These are phyloP conservation scores for Sphenopsis melanotis DNA, from an alignment of 2,797 vertebrate genomes.

Conservation along the genomic window DNA sequence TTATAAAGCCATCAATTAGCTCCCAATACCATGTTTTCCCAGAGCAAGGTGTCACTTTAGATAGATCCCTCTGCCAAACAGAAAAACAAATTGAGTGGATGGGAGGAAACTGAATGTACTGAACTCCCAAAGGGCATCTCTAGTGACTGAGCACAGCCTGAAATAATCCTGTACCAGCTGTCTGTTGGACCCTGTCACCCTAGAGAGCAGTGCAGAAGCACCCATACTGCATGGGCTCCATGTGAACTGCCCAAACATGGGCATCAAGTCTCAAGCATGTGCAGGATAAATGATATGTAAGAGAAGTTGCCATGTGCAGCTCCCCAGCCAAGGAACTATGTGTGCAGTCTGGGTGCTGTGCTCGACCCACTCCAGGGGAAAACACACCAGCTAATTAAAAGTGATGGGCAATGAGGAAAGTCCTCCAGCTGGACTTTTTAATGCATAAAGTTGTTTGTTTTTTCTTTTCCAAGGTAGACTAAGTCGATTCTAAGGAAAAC, in stretches of 20 bases:
- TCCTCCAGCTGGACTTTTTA: neutral
- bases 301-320: neutral
- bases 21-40: neutral
- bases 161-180: neutral
- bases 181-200: neutral
- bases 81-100: neutral
- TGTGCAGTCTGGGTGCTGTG: neutral
- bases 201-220: neutral
- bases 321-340: neutral
- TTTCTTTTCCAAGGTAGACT: neutral
- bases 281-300: neutral
- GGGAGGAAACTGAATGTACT: neutral
- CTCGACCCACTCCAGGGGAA: neutral
- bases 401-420: neutral
- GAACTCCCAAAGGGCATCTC: neutral
- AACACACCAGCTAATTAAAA: neutral
- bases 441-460: neutral
- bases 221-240: fast-evolving
- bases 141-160: neutral
- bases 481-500: neutral
- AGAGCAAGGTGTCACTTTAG: neutral
- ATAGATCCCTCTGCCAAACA: neutral
- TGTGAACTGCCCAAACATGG: neutral
- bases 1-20: neutral
- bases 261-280: neutral